Base-by-base conservation (phyloP, 2,888 invertebrate genomes). In the Nomada ruficornis region DNA sequence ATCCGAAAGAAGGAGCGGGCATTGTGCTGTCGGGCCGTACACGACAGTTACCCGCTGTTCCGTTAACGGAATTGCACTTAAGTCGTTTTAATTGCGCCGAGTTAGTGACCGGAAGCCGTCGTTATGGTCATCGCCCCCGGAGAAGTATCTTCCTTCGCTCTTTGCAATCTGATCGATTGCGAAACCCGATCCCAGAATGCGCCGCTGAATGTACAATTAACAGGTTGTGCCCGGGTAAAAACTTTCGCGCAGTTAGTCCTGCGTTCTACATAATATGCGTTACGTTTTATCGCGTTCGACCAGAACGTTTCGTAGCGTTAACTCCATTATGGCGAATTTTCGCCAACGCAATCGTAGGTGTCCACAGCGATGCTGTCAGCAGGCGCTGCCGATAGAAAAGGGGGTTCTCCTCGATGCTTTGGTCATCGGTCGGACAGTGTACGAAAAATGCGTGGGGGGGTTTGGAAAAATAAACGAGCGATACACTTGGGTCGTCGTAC, bases 41-140 rank as follows among this genome's bases (percentile, higher is more conserved):
- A 86, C 84, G 87, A 85, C 81, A 87, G 83, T 88, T 82, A 82
- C 74, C 74, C 69, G 59, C 72, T 77, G 82, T 90, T 86, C 86
- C 87, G 88, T 89, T 90, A 90, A 89, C 85, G 83, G 86, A 84
- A 88, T 87, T 86, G 86, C 86, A 88, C 85, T 89, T 84, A 88
- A 86, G 88, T 87, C 85, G 76, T 82, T 87, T 91, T 90, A 91
- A 91, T 91, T 91, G 87, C 82, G 57, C 74, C 20, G 82, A 88
- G 84, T 89, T 86, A 82, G 81, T 83, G 85, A 86, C 89, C 89
- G 91, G 90, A 91, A 90, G 88, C 88, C 84, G 83, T 88, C 87
- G 90, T 91, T 90, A 89, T 88, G 89, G 91, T 85, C 87, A 87
- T 90, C 84, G 89, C 88, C 81, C 85, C 84, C 85, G 77, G 74